Evolutionary conservation across 2,113 vertebrate species (phyloP).

Genomic region (Numenius arquata): DNA sequence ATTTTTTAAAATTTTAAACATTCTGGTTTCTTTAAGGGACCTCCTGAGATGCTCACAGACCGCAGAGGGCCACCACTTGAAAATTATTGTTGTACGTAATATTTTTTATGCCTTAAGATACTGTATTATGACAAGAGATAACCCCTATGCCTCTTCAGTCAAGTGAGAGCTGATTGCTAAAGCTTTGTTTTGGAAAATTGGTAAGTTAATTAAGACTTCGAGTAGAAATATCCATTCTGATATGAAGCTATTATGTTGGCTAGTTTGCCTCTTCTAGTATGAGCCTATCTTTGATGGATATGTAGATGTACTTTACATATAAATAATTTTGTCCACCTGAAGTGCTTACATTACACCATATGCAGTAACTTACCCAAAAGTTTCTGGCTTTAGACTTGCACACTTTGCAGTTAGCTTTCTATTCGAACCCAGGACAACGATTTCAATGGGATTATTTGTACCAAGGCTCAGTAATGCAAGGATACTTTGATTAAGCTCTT

Average conservation of each 20-base stretch:
- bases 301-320: not conserved
- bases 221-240: not conserved
- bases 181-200: not conserved
- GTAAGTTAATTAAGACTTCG: not conserved
- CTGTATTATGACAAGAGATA: not conserved
- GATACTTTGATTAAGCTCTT: not conserved
- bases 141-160: not conserved
- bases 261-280: not conserved
- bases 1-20: no score
- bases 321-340: not conserved
- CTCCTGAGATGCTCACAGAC: not conserved
- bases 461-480: not conserved
- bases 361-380: not conserved
- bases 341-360: not conserved
- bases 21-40: not conserved
- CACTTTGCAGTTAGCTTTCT: not conserved
- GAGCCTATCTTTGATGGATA: not conserved
- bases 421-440: not conserved
- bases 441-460: conserved; percentile 11
- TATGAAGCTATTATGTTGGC: not conserved
- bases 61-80: rapidly evolving
- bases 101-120: not conserved
- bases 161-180: not conserved
- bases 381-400: not conserved
- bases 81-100: not conserved